A percentile compares a stretch with the other conserved stretches of the same genome.
These are phyloP conservation scores for Cactoblastis cactorum DNA, from an alignment of 2,888 invertebrate genomes.

Conservation along the genomic window DNA sequence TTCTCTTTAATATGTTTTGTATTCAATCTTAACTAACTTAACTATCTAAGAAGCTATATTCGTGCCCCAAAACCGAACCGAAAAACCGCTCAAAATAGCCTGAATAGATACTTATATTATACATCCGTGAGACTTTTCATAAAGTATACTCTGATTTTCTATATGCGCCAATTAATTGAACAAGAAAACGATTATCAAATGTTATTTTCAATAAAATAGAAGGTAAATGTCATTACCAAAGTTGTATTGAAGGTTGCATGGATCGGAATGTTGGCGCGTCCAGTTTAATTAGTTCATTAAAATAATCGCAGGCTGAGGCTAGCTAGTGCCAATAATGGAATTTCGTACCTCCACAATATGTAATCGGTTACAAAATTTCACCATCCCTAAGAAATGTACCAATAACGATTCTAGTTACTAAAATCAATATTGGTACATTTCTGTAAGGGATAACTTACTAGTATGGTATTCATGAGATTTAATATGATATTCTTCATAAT, in stretches of 20 bases:
- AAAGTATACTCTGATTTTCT: not conserved
- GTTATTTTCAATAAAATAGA: slow-evolving; percentile 14
- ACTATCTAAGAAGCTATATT: no score
- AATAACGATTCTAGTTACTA: no score
- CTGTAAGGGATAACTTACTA: no score
- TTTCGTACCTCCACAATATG: not conserved
- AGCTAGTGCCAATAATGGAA: slow-evolving; percentile 2
- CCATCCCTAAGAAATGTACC: not conserved
- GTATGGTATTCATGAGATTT: no score
- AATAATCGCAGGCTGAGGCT: slow-evolving; percentile 10
- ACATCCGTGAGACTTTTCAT: no score
- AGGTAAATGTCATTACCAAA: slow-evolving; percentile 31
- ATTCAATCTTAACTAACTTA: no score
- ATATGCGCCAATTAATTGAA: not conserved
- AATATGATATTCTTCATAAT: no score
- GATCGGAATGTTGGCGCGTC: slow-evolving; percentile 23
- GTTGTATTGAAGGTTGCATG: slow-evolving; percentile 21
- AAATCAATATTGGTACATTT: no score
- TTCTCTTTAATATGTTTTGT: no score
- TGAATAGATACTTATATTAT: no score
- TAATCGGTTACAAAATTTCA: not conserved
- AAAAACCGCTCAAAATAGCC: no score
- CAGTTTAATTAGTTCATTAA: slow-evolving; percentile 19
- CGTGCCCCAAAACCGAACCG: no score
- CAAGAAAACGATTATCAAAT: slow-evolving; percentile 1